Conservation (phyloP, 2,113 vertebrate species). For the Rhea americana region DNA sequence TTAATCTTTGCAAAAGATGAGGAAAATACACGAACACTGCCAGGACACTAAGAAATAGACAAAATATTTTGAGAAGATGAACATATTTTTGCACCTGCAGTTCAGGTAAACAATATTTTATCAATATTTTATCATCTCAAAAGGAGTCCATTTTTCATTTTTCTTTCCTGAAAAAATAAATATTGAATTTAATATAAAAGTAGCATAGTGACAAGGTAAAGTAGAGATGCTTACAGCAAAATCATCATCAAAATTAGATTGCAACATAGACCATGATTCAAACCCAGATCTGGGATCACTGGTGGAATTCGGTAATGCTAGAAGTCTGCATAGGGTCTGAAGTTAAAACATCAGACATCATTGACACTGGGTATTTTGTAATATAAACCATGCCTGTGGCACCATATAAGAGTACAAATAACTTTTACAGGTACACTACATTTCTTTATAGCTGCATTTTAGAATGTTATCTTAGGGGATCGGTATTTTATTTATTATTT, state of each 20-base stretch:
- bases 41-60: background rate
- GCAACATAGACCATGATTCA: background rate
- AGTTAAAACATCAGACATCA: background rate
- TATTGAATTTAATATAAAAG: slow-evolving; percentile 19
- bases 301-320: background rate
- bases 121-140: background rate
- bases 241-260: background rate
- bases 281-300: background rate
- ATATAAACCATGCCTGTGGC: background rate
- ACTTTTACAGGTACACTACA: background rate
- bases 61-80: background rate
- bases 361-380: background rate
- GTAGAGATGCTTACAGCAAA: slow-evolving; percentile 23
- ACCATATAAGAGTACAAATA: background rate
- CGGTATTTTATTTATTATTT: slow-evolving; percentile 6
- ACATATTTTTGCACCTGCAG: background rate
- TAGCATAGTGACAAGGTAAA: background rate
- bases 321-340: background rate
- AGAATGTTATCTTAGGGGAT: background rate
- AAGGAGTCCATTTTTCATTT: background rate
- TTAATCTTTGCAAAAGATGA: background rate
- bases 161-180: slow-evolving; percentile 13
- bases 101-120: slow-evolving; percentile 2
- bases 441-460: background rate
- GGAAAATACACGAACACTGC: background rate